These are phyloP conservation scores for Hyalella azteca DNA, from an alignment of 2,888 invertebrate species.

Conservation along the genomic window DNA sequence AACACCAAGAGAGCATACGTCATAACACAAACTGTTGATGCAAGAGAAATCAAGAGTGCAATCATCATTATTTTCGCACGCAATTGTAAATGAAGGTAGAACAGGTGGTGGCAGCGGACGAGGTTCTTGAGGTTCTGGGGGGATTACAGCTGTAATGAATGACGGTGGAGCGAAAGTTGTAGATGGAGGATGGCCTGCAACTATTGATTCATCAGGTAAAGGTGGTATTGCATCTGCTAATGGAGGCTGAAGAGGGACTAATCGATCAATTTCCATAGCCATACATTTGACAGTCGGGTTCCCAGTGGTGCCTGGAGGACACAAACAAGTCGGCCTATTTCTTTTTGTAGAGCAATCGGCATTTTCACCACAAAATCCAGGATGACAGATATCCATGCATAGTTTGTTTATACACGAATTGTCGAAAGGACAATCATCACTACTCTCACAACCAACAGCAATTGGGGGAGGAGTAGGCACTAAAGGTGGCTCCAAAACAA, in stretches of 20 bases:
- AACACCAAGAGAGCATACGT: slow-evolving; percentile 66
- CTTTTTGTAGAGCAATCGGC: slow-evolving; percentile 47
- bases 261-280: slow-evolving; percentile 44
- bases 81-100: slow-evolving; percentile 65
- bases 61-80: slow-evolving; percentile 62
- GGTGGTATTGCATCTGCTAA: slow-evolving; percentile 5
- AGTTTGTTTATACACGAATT: slow-evolving; percentile 52
- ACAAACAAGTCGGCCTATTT: slow-evolving; percentile 69
- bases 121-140: slow-evolving; percentile 32
- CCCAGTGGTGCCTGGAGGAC: slow-evolving; percentile 60
- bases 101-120: slow-evolving; percentile 41
- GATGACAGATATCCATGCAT: slow-evolving; percentile 50
- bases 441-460: slow-evolving; percentile 82
- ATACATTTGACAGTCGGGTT: slow-evolving; percentile 47
- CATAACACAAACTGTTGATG: slow-evolving; percentile 46
- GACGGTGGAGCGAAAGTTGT: slow-evolving; percentile 43
- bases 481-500: slow-evolving; percentile 58
- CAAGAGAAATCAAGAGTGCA: slow-evolving; percentile 43
- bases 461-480: slow-evolving; percentile 66
- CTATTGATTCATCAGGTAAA: slow-evolving; percentile 25
- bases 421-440: slow-evolving; percentile 61
- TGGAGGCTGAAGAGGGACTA: slow-evolving; percentile 43
- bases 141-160: slow-evolving; percentile 12
- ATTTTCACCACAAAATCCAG: slow-evolving; percentile 47
- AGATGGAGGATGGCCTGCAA: slow-evolving; percentile 37